Percentiles rank a stretch among this genome's conserved stretches.
phyloP scores from a whole-genome alignment of 2,797 vertebrate genomes.

The Echeneis naucrates region DNA sequence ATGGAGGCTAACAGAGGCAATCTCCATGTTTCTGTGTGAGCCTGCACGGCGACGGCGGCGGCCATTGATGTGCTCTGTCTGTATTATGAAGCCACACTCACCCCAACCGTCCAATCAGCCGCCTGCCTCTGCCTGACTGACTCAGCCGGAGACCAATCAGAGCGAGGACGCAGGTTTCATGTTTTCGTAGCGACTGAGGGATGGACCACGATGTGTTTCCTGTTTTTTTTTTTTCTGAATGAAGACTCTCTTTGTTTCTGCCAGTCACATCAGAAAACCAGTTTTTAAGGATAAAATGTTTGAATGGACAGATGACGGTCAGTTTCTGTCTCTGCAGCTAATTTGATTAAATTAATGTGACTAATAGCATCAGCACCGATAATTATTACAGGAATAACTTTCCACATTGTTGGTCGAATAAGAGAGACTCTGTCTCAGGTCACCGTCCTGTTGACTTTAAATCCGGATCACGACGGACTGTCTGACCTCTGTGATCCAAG shows the following conservation, averaged over 20 bases:
- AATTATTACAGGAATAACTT: no score
- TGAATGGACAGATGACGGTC: neutral
- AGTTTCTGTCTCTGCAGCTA: no score
- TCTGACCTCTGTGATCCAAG: no score
- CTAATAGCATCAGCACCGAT: no score
- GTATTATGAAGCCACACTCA: neutral
- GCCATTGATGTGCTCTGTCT: constrained; percentile 45
- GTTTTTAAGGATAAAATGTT: neutral
- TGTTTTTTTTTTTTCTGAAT: constrained; percentile 24
- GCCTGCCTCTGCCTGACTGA: neutral
- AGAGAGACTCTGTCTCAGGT: no score
- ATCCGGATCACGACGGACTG: no score
- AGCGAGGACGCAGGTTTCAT: accelerated
- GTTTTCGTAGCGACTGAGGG: neutral
- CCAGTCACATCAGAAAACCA: neutral
- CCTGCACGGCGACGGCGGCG: constrained; percentile 15
- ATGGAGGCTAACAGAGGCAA: constrained; percentile 7
- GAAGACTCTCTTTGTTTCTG: neutral
- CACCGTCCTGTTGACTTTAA: no score
- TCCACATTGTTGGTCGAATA: no score
- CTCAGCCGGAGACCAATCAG: constrained; percentile 10
- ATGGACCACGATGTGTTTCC: neutral
- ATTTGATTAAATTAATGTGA: no score
- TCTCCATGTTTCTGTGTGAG: constrained; percentile 2
- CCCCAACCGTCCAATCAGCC: constrained; percentile 45